Percentiles rank a stretch among this genome's conserved stretches.
Conservation (phyloP, 2,797 vertebrate genomes). For the Thripadectes ignobilis region DNA sequence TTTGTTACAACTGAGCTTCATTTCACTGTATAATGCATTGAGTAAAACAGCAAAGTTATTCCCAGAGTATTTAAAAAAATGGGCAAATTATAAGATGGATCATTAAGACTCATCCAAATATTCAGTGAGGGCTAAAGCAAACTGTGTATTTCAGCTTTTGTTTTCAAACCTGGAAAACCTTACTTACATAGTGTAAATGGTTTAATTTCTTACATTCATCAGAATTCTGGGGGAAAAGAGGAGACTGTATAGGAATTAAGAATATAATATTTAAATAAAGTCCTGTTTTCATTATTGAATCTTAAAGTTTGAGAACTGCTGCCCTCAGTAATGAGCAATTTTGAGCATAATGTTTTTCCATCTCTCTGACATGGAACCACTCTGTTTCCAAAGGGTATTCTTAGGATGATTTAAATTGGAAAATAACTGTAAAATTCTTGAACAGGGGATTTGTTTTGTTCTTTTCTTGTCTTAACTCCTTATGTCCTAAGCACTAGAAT, state of each 20-base stretch:
- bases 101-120: constrained; percentile 43
- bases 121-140: constrained; percentile 63
- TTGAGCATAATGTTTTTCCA: constrained; percentile 13
- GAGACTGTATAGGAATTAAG: constrained; percentile 69
- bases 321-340: constrained; percentile 47
- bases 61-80: constrained; percentile 48
- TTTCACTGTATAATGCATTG: constrained; percentile 26
- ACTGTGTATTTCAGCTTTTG: constrained; percentile 65
- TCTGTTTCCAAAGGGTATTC: constrained; percentile 6
- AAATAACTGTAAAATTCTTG: constrained; percentile 29
- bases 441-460: constrained; percentile 25
- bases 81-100: constrained; percentile 44
- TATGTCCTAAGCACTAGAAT: constrained; percentile 42
- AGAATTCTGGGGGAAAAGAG: constrained; percentile 11
- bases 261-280: constrained; percentile 75
- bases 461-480: constrained; percentile 38
- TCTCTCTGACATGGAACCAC: constrained; percentile 1
- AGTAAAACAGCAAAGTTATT: constrained; percentile 71
- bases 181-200: constrained; percentile 54
- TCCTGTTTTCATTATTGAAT: constrained; percentile 61
- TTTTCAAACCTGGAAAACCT: constrained; percentile 71
- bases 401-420: constrained; percentile 31
- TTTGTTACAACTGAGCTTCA: constrained; percentile 59
- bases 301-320: constrained; percentile 69
- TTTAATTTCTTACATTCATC: constrained; percentile 64